Evolutionary conservation across 2,888 invertebrate species (phyloP), one percentile per base, ranked within the genome.

Genomic region (Nudaria mundana): DNA sequence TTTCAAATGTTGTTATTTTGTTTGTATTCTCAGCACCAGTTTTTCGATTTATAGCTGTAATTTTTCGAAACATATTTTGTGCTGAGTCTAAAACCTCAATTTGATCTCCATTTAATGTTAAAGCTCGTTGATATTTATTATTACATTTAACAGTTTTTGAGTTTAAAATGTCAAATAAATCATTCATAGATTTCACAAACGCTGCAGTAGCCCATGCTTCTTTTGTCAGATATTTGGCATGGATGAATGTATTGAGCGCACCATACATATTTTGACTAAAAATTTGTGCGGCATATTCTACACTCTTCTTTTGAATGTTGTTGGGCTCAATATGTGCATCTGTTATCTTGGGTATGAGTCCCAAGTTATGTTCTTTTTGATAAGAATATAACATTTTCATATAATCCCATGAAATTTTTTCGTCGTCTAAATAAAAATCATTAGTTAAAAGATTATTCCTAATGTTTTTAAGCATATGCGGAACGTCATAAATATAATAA

Each of bases 401-500:
- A 35, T 50, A 25, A 15, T 49, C 26, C 58, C 61, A 61, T 2
- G 53, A 50, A 31, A 48, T 41, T 37, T 5, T 33, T 33, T 52
- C 43, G 2, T 25, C 42, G 10, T 52, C 37, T 3, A 12, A 2
- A 5, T 25, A 5, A 18, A 44, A 44, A 23, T 54, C 23, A 14
- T 14, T 42, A 10, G 44, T 30, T 5, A 44, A 7, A 15, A 48
- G 35, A 11, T 42, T 36, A 23, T 50, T 38, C 1, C 50, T 35
- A 1, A 59, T 18, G 35, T 52, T 44, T 30, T 45, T 52, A 1
- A 56, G 30, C 30, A 62, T 39, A 12, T 53, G 52, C 20, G 53
- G 53, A 1, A 56, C 52, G 30, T 58, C 53, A 30, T 56, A 57
- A n/a, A 60, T 52, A 23, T 54, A 51, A 15, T 38, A 50, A n/a